These are phyloP conservation scores for Chlorocebus sabaeus DNA, from an alignment of 2,113 vertebrate genomes.

Conservation along the genomic window DNA sequence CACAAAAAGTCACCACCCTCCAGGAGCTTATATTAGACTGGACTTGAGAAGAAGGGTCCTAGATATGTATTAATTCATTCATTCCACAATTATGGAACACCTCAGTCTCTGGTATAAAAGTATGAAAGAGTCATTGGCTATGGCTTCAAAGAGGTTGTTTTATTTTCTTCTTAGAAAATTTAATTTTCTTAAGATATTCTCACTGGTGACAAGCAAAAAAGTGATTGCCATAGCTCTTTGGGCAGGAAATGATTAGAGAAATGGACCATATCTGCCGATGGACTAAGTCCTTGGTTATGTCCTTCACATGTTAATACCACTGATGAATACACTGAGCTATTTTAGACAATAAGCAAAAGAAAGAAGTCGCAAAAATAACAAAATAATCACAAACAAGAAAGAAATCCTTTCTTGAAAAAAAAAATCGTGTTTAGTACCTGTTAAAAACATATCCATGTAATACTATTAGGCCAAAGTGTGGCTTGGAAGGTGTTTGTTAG, in stretches of 20 bases:
- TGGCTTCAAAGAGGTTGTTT: background rate
- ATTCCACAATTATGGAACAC: background rate
- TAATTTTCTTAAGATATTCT: conserved; percentile 17
- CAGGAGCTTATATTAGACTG: background rate
- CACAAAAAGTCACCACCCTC: background rate
- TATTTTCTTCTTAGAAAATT: background rate
- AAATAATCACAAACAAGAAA: background rate
- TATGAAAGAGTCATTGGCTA: background rate
- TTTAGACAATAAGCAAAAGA: background rate
- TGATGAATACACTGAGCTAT: background rate
- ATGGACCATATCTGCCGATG: background rate
- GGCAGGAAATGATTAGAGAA: background rate
- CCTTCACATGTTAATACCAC: background rate
- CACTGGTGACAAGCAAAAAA: background rate
- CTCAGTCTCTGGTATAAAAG: background rate
- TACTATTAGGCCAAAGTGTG: background rate
- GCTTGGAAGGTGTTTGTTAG: background rate
- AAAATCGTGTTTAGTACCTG: background rate
- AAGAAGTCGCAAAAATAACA: background rate
- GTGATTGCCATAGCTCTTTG: background rate
- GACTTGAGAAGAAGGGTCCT: background rate
- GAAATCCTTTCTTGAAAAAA: background rate
- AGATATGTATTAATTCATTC: background rate
- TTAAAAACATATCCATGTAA: background rate
- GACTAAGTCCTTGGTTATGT: background rate